phyloP scores from a whole-genome alignment of 2,113 vertebrate species.

The Scomber colias region DNA sequence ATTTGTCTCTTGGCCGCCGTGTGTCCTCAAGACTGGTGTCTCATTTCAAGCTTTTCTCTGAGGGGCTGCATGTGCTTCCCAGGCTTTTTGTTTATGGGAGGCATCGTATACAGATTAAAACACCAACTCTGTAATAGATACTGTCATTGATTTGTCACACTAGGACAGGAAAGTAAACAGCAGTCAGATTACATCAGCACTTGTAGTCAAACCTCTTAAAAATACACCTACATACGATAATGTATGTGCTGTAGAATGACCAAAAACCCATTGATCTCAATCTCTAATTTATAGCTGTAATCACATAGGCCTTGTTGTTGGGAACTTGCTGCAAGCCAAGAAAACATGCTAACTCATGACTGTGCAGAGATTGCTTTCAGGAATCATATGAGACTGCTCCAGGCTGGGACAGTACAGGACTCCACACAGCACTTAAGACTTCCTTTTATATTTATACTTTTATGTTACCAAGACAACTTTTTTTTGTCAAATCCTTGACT shows the following conservation, averaged over 20 bases:
- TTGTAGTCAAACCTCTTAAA: background rate
- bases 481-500: conserved; percentile 31
- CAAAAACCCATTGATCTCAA: conserved; percentile 7
- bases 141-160: conserved; percentile 68
- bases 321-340: conserved; percentile 57
- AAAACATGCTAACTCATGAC: conserved; percentile 82
- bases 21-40: conserved; percentile 52
- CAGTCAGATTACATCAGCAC: conserved; percentile 24
- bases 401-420: conserved; percentile 55
- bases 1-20: conserved; percentile 42
- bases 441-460: conserved; percentile 30
- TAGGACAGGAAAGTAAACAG: conserved; percentile 36
- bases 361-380: conserved; percentile 59
- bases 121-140: conserved; percentile 69
- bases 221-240: background rate
- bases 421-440: conserved; percentile 44
- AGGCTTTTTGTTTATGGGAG: conserved; percentile 54
- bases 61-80: conserved; percentile 31
- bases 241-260: background rate
- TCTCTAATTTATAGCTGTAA: conserved; percentile 48
- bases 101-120: conserved; percentile 76
- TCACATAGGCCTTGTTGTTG: conserved; percentile 55
- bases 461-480: conserved; percentile 12
- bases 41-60: conserved; percentile 57
- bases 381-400: conserved; percentile 82